These are phyloP conservation scores for Pararge aegeria DNA, from an alignment of 1,140 invertebrate species.

Conservation along the genomic window DNA sequence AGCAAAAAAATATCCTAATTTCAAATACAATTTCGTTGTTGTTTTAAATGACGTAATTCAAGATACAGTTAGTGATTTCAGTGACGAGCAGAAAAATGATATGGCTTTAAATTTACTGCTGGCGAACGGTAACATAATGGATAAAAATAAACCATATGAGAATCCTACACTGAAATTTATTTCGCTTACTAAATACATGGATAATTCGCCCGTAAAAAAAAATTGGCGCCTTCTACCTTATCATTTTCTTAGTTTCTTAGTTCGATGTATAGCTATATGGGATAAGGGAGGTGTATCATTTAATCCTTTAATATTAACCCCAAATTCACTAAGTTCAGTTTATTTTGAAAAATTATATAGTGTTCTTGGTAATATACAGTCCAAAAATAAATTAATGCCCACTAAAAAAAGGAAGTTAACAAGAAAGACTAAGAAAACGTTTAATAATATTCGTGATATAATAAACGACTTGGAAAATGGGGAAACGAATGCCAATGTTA, in stretches of 20 bases:
- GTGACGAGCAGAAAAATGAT: slow-evolving; percentile 53
- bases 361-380: slow-evolving; percentile 35
- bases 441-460: slow-evolving; percentile 71
- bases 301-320: slow-evolving; percentile 53
- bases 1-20: slow-evolving; percentile 44
- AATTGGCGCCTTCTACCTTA: slow-evolving; percentile 48
- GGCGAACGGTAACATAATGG: slow-evolving; percentile 27
- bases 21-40: slow-evolving; percentile 51
- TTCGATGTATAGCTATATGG: slow-evolving; percentile 60
- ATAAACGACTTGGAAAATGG: slow-evolving; percentile 53
- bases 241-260: slow-evolving; percentile 55
- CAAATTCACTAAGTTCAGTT: slow-evolving; percentile 35
- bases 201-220: slow-evolving; percentile 51
- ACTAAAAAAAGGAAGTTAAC: slow-evolving; percentile 16
- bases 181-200: slow-evolving; percentile 45
- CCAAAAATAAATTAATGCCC: slow-evolving; percentile 12
- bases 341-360: slow-evolving; percentile 54
- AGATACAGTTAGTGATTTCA: slow-evolving; percentile 28
- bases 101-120: slow-evolving; percentile 49
- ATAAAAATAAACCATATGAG: slow-evolving; percentile 22
- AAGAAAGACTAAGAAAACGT: slow-evolving; percentile 36
- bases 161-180: slow-evolving; percentile 44
- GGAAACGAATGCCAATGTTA: slow-evolving; percentile 23
- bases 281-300: slow-evolving; percentile 66
- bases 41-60: slow-evolving; percentile 45